Conservation (phyloP, 2,113 vertebrate genomes). For the Hippotragus niger region DNA sequence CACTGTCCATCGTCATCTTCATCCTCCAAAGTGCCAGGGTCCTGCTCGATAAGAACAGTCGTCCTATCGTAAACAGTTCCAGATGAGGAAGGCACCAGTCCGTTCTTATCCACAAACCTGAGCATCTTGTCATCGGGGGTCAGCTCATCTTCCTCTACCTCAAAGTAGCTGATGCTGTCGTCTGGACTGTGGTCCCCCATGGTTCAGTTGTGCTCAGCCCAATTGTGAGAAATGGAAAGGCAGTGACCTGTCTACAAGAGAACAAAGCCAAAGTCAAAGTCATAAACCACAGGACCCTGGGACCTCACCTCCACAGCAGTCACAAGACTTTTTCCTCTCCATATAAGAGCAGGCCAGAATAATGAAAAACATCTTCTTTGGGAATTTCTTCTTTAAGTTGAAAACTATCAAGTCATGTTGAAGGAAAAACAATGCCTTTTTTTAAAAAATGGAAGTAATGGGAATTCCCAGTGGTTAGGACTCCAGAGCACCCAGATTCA, state of each 20-base stretch:
- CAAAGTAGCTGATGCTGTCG: constrained; percentile 86
- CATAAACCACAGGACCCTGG: background rate
- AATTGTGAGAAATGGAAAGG: constrained; percentile 46
- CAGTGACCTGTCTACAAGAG: constrained; percentile 72
- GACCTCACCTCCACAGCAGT: background rate
- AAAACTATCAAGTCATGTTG: background rate
- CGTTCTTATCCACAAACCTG: constrained; percentile 86
- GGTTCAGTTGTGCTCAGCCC: constrained; percentile 82
- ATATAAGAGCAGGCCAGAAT: background rate
- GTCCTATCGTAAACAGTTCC: constrained; percentile 95
- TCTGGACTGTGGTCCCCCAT: constrained; percentile 97
- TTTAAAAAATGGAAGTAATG: background rate
- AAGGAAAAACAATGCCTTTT: background rate
- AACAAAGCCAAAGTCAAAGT: constrained; percentile 29
- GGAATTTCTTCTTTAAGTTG: background rate
- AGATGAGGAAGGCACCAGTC: constrained; percentile 87
- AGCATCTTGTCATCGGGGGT: constrained; percentile 85
- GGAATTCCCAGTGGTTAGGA: background rate
- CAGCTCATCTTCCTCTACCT: constrained; percentile 86
- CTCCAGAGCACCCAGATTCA: background rate
- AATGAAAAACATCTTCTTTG: background rate
- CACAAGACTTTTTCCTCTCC: background rate
- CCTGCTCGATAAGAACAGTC: constrained; percentile 97
- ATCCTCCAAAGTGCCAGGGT: constrained; percentile 89
- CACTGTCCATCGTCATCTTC: constrained; percentile 90